Base-by-base conservation (phyloP, 2,113 vertebrate species). In the Eira barbara region DNA sequence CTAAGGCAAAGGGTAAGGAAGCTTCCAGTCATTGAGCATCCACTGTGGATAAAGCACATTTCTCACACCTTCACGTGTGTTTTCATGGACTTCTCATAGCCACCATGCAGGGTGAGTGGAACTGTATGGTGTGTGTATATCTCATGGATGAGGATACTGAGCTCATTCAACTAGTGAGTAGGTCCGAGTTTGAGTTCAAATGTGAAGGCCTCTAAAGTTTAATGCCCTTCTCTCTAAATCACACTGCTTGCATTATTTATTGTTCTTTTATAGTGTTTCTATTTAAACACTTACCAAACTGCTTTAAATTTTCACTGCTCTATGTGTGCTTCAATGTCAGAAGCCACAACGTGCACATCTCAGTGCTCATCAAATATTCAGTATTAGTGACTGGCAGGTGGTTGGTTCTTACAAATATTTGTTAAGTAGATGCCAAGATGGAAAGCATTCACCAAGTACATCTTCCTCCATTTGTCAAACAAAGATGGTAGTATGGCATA, bases 321-420 rank as follows among this genome's bases (percentile, higher is more conserved):
- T 14, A 31, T 59, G 65, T 36, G 4, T 55, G n/a, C 17, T 42
- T 95, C 34, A 61, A 1, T 49, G 31, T 65, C 21, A 49, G 47
- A 57, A 14, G 6, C 39, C 15, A 47, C 2, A 27, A 29, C 13
- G 17, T 93, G 6, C 4, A 7, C 61, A 29, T 82, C 9, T 71
- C 21, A 82, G 23, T 36, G 23, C 34, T 97, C 36, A 55, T 82
- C 29, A 27, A 4, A 39, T 81, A 78, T 63, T 97, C 59, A 1
- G 9, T 69, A 45, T 69, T 81, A 55, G 45, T 80, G 73, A 93
- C n/a, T 93, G 78, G 49, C 49, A 69, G 89, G 17, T 45, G 23
- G 29, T 83, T 96, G 86, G 6, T 89, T 9, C 45, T 81, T 96
- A 67, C 45, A 95, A 97, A 59, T 85, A 93, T 74, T 95, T 94